Evolutionary conservation across 2,113 vertebrate species (phyloP), one percentile per base, ranked within the genome.

Genomic region (Murina feae): DNA sequence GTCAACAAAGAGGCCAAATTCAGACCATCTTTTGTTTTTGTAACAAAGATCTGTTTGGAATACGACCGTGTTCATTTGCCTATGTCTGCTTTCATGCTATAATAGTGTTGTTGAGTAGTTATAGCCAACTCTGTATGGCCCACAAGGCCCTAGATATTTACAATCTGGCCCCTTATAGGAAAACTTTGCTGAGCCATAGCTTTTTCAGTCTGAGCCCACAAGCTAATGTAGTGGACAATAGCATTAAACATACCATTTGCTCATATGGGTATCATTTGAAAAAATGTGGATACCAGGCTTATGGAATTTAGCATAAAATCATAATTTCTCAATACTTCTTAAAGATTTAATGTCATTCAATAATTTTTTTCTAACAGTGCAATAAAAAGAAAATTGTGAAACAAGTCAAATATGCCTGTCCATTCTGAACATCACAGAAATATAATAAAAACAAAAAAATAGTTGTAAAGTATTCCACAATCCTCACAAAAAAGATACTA

Each of bases 391-490:
- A 95, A 95, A 71, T 21, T 72, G 51, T 2, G n/a, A 85, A 93
- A 63, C 6, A 83, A 35, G 4, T 76, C 58, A 85, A 84, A 75
- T 66, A 55, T 78, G 17, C 21, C 2, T 76, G 23, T 44, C 14
- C 74, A 42, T 90, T 90, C 47, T 68, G 58, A 84, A 93, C 32
- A 94, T 79, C 76, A 86, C 17, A 65, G 49, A 86, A 94, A 88
- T 85, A 37, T 35, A 90, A 63, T 91, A 55, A 86, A 92, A 94
- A 82, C 79, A 86, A 90, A 96, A 23, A 90, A 90, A 90, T 60
- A 63, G 63, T 18, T 68, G 10, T 35, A 20, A 82, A 90, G 6
- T 69, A 49, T 74, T 85, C 80, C 42, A 68, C 9, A 69, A 5
- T 92, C 60, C 18, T 72, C 91, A 58, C 9, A 16, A 87, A 90